Evolutionary conservation across 2,113 vertebrate species (phyloP).

Genomic region (Poeciliopsis prolifica): DNA sequence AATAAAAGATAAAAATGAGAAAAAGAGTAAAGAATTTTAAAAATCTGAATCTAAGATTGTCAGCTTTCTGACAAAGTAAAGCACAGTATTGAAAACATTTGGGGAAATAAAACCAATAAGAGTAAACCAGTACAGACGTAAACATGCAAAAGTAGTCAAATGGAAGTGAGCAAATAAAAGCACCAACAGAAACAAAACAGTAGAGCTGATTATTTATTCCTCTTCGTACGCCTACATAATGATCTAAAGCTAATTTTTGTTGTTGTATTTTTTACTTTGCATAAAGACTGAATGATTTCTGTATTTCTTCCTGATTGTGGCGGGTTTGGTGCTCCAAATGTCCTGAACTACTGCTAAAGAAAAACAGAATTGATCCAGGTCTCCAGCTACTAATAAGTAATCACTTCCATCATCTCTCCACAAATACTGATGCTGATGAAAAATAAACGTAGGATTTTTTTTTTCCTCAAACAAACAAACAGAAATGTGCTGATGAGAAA

Average conservation of each 20-base stretch:
- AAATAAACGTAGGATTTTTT: constrained; percentile 29
- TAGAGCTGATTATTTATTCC: neutral
- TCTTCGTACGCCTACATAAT: neutral
- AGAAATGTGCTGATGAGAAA: constrained; percentile 32
- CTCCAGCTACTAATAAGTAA: constrained; percentile 7
- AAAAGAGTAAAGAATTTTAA: neutral
- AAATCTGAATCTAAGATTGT: neutral
- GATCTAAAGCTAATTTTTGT: neutral
- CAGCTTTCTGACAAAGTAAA: too few relatives aligned
- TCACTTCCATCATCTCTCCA: constrained; percentile 12
- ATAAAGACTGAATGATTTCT: neutral
- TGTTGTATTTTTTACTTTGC: neutral
- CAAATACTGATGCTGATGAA: constrained; percentile 42
- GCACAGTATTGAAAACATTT: neutral
- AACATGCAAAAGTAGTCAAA: neutral
- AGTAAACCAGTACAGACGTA: neutral
- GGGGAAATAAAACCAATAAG: neutral
- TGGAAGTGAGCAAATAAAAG: neutral
- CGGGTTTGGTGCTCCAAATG: neutral
- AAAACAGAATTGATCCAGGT: constrained; percentile 3
- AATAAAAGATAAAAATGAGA: neutral
- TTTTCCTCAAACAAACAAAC: constrained; percentile 31
- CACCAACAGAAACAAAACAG: neutral
- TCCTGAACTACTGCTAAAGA: neutral
- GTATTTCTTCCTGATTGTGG: neutral